A percentile compares a stretch with the other conserved stretches of the same genome.
Evolutionary conservation across 2,113 vertebrate species (phyloP).

Genomic region (Indicator maculatus): DNA sequence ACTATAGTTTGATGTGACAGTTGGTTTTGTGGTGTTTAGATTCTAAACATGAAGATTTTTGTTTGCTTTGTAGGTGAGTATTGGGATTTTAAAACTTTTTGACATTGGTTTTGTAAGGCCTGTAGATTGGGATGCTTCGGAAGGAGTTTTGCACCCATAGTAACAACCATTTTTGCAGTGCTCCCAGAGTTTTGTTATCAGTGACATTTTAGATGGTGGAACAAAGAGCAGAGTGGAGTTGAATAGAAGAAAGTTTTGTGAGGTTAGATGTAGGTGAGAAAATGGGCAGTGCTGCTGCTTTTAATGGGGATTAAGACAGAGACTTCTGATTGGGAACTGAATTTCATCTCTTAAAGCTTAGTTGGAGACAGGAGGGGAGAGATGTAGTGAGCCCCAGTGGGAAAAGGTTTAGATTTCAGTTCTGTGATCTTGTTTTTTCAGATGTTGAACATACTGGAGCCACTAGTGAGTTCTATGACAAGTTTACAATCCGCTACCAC

Average conservation of each 20-base stretch:
- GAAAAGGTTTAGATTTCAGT: not conserved
- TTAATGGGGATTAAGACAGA: not conserved
- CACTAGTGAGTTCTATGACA: slow-evolving; percentile 98
- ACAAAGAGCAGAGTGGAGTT: not conserved
- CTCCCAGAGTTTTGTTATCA: not conserved
- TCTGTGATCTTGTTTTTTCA: slow-evolving; percentile 30
- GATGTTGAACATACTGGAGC: slow-evolving; percentile 98
- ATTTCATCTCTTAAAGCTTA: not conserved
- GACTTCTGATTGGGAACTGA: not conserved
- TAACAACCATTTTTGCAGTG: not conserved
- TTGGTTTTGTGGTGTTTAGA: not conserved
- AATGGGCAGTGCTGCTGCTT: not conserved
- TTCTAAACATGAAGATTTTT: not conserved
- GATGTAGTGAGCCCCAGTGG: not conserved
- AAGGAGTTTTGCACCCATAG: not conserved
- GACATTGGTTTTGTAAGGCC: not conserved
- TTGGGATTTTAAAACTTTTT: not conserved
- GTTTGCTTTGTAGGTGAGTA: not conserved
- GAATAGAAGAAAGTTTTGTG: not conserved
- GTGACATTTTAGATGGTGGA: not conserved
- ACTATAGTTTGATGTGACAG: fast-evolving
- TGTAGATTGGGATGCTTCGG: not conserved
- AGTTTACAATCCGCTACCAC: slow-evolving; percentile 99
- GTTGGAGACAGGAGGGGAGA: not conserved
- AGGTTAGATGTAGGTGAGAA: not conserved